phyloP scores from a whole-genome alignment of 1,140 invertebrate genomes.

The Campodea augens region DNA sequence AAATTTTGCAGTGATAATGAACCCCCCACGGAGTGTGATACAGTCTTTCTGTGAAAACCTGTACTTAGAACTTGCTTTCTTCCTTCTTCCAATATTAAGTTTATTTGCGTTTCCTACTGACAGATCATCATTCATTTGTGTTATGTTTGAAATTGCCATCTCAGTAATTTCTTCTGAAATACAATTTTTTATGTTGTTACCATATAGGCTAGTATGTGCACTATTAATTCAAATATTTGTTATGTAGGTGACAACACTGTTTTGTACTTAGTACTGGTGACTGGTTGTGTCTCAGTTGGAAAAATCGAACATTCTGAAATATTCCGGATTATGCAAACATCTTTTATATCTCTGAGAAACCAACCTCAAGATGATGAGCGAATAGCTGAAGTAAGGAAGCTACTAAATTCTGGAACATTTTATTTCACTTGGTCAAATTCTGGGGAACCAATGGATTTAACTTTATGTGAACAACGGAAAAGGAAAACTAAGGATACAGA shows the following conservation, averaged over 20 bases:
- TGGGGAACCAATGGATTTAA: constrained; percentile 55
- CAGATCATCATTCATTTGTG: no score
- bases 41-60: no score
- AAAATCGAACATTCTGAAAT: constrained; percentile 86
- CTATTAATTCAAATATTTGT: constrained; percentile 11
- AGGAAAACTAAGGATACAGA: constrained; percentile 59
- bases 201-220: no score
- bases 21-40: no score
- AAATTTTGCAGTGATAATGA: no score
- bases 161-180: no score
- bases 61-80: no score
- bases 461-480: constrained; percentile 74
- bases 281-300: constrained; percentile 81
- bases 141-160: no score
- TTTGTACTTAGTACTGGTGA: constrained; percentile 78
- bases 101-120: no score
- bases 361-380: constrained; percentile 57
- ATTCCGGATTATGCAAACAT: constrained; percentile 79
- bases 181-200: no score
- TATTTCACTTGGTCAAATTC: constrained; percentile 70
- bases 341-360: constrained; percentile 70
- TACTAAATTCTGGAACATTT: constrained; percentile 89
- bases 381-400: constrained; percentile 61
- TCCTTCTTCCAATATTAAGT: no score
- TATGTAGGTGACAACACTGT: constrained; percentile 52